Base-by-base conservation (phyloP, 2,888 invertebrate species). In the Tineola bisselliella region DNA sequence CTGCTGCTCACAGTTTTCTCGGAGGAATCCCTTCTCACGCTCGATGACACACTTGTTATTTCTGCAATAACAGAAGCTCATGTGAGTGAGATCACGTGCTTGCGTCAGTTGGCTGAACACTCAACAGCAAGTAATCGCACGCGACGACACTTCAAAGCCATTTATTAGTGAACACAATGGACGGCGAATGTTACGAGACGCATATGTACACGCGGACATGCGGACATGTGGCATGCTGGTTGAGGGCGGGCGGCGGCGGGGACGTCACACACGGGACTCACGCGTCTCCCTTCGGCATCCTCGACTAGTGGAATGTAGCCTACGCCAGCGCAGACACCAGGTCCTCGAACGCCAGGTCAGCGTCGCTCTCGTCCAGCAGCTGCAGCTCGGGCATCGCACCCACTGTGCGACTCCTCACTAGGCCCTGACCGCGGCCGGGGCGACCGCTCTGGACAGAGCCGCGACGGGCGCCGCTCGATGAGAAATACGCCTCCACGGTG, bases 281-380 rank as follows among this genome's bases (percentile, higher is more conserved):
- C 84, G 83, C 83, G 84, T 81, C 83, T 81, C 83, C 83, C 61
- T 48, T 17, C 56, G 33, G 75, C 71, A 79, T 79, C 77, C 75
- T 74, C 75, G 73, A 75, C 79, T 77, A 81, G 80, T 81, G 84
- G 84, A 84, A 84, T 84, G 84, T 81, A 63, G 70, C 70, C 68
- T 82, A 84, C 72, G 84, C 80, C 74, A 87, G 84, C 80, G 79
- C 88, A 84, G 89, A 88, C 88, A 95, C 94, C 70, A 96, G 89
- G 81, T 93, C 92, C 77, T 96, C 95, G 87, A 96, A 96, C 67
- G 94, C 94, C 86, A 92, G 92, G 76, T 96, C 96, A 63, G 95
- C 93, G 83, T 95, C 94, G 81, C 88, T 91, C 79, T 93, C 94
- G 79, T 93, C 94, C 72, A 91, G 87, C 74, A 89, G 82, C 73